Conservation (phyloP, 2,888 invertebrate genomes). For the Agapetus fuscipes region DNA sequence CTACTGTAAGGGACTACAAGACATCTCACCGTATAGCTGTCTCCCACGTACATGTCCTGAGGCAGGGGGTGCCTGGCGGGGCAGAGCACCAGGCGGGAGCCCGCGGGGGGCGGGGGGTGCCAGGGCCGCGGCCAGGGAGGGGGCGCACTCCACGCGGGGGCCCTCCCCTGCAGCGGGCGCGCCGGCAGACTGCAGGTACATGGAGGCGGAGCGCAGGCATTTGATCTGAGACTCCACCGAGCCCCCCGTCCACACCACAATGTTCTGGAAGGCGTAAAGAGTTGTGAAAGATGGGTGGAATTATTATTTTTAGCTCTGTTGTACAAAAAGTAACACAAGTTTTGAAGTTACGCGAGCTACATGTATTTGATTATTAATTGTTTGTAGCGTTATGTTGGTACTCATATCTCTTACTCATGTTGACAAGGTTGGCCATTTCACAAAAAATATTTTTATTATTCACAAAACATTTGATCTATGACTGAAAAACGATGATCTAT, state of each 20-base stretch:
- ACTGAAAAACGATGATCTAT: too few relatives aligned
- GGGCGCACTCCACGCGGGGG: slow-evolving; percentile 4
- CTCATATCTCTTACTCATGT: too few relatives aligned
- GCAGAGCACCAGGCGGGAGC: slow-evolving; percentile 7
- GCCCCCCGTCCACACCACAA: slow-evolving; percentile 12
- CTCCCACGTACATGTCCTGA: slow-evolving; percentile 2
- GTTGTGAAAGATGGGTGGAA: background rate
- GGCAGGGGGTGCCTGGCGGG: slow-evolving; percentile 8
- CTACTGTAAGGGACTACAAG: too few relatives aligned
- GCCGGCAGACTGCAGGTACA: slow-evolving; percentile 1
- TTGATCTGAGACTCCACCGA: slow-evolving; percentile 7
- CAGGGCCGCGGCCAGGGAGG: slow-evolving; percentile 8
- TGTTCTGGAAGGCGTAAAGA: slow-evolving; percentile 10
- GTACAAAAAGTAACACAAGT: background rate
- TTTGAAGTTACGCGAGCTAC: slow-evolving; percentile 17
- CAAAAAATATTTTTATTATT: too few relatives aligned
- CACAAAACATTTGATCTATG: too few relatives aligned
- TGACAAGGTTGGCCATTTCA: too few relatives aligned
- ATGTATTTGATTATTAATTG: background rate
- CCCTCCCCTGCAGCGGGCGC: background rate
- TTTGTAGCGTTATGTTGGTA: too few relatives aligned
- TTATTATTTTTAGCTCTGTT: background rate
- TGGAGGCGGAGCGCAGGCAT: slow-evolving; percentile 1
- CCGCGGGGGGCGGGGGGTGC: slow-evolving; percentile 1
- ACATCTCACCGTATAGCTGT: slow-evolving; percentile 8